These are phyloP conservation scores for Carterocephalus palaemon DNA, from an alignment of 2,888 invertebrate species.

Conservation along the genomic window DNA sequence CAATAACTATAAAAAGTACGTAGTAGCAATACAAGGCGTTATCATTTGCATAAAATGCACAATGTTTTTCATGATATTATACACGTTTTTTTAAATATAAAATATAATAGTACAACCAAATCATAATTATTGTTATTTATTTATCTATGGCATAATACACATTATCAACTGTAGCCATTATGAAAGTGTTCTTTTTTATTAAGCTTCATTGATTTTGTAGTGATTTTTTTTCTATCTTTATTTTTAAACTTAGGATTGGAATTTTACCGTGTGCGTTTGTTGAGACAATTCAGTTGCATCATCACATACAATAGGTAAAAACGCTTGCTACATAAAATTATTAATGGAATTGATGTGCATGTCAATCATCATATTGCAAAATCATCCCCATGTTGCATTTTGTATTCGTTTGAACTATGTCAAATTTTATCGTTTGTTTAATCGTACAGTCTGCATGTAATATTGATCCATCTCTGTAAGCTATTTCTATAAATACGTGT, in stretches of 20 bases:
- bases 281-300: constrained; percentile 4
- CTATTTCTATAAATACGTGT: constrained; percentile 16
- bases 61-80: no score
- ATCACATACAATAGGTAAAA: no score
- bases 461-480: not conserved
- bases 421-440: not conserved
- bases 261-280: constrained; percentile 7
- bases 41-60: no score
- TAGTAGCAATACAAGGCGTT: no score
- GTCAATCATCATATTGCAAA: constrained; percentile 11
- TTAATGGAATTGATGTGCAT: constrained; percentile 20
- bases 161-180: no score
- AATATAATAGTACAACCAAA: no score
- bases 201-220: constrained; percentile 1
- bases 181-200: not conserved
- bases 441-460: constrained; percentile 15
- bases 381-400: constrained; percentile 1
- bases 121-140: no score
- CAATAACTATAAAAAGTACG: no score
- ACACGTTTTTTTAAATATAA: no score
- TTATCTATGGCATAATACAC: no score
- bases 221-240: not conserved
- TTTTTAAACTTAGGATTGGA: constrained; percentile 1
- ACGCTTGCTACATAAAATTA: no score
- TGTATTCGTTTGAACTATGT: not conserved